Base-by-base conservation (phyloP, 2,888 invertebrate species). In the Oligia strigilis region DNA sequence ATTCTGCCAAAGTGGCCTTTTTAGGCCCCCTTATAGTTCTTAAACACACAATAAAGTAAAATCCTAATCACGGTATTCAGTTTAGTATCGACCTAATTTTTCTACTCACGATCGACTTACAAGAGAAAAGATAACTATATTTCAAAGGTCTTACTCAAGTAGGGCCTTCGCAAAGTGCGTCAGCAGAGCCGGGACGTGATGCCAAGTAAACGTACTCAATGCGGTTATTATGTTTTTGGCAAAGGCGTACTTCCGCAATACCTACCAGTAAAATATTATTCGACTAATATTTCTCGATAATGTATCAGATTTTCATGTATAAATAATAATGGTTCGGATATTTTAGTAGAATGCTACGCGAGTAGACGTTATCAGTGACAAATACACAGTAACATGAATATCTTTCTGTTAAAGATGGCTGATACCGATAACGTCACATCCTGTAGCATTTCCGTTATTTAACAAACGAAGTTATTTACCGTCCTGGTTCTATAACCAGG, bases 131-230 rank as follows among this genome's bases (percentile, higher is more conserved):
- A 67, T 67, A 62, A 52, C 65, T 19, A 67, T 77, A 60, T 60
- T 71, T 23, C 43, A 60, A 11, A 71, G 71, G 65, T 78, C 29
- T 40, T 58, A 78, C 84, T 78, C 52, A 52, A 81, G 70, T 17
- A 9, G 55, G 60, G 29, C 60, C 43, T 66, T 46, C 71, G 11
- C 23, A 40, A 60, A 78, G n/a, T 78, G 84, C 79, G 81, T 81
- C 84, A 81, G 58, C 71, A 52, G 49, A 60, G n/a, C 6, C n/a
- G 60, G 9, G 52, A 78, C 17, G 60, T 55, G 81, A 67, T 81
- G 81, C 81, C 81, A 81, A 81, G 84, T 84, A 55, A 66, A 65
- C 66, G 40, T 36, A 46, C 43, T 77, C 65, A 70, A 60, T 81
- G 64, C 69, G 43, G 43, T 46, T 60, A 58, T 66, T 78, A 60